A percentile compares a stretch with the other conserved stretches of the same genome.
Evolutionary conservation across 2,888 invertebrate species (phyloP).

Genomic region (Hirtodrosophila confusa): DNA sequence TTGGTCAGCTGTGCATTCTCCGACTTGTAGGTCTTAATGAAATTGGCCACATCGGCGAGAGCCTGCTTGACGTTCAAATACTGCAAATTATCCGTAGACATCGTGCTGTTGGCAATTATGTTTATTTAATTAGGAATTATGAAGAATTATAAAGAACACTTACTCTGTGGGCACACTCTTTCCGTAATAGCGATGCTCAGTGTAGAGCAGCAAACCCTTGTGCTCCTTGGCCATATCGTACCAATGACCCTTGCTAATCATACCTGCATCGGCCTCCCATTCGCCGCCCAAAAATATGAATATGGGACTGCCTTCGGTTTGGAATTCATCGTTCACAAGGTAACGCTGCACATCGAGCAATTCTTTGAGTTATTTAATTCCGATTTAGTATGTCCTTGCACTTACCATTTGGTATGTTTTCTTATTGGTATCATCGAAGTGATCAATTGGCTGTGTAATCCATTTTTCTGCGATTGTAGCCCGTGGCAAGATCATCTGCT

Average conservation of each 20-base stretch:
- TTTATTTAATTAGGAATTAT: background rate
- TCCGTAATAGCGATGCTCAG: constrained; percentile 94
- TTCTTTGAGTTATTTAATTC: background rate
- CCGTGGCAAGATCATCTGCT: constrained; percentile 23
- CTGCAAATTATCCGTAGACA: constrained; percentile 86
- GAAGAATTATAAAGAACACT: constrained; percentile 59
- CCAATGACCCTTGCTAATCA: constrained; percentile 87
- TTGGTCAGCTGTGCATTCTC: constrained; percentile 76
- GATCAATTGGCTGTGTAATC: constrained; percentile 86
- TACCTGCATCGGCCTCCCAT: constrained; percentile 87
- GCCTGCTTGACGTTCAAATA: constrained; percentile 88
- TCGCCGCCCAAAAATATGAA: constrained; percentile 89
- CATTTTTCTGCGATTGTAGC: constrained; percentile 76
- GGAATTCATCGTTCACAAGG: constrained; percentile 85
- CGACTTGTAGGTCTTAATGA: constrained; percentile 85
- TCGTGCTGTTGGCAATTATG: constrained; percentile 83
- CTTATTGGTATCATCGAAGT: constrained; percentile 86
- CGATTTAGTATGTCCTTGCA: background rate
- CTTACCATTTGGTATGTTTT: constrained; percentile 85
- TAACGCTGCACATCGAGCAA: constrained; percentile 82
- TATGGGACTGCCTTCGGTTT: constrained; percentile 85
- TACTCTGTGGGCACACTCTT: constrained; percentile 88
- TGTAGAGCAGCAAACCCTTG: constrained; percentile 88
- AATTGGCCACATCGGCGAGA: constrained; percentile 87
- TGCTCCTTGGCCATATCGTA: constrained; percentile 86